phyloP scores from a whole-genome alignment of 2,888 invertebrate species.

The Parascotia fuliginaria region DNA sequence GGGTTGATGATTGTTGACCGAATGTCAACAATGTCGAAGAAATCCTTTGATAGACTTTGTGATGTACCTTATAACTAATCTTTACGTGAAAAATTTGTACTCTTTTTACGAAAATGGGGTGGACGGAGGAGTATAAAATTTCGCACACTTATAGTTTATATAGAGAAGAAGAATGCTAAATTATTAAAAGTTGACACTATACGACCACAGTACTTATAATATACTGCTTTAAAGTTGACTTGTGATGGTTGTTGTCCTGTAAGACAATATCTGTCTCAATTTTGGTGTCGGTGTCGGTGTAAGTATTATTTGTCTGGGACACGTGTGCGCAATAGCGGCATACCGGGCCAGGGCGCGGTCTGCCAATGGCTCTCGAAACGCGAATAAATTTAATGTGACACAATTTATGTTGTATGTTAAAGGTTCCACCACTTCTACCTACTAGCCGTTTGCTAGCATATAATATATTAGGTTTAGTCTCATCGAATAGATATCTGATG shows the following conservation, averaged over 20 bases:
- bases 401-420: conserved; percentile 39
- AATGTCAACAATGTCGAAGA: too few relatives aligned
- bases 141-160: too few relatives aligned
- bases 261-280: conserved; percentile 36
- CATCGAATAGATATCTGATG: background rate
- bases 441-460: too few relatives aligned
- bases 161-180: too few relatives aligned
- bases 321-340: conserved; percentile 74
- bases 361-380: conserved; percentile 61
- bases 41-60: background rate
- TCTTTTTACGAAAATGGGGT: too few relatives aligned
- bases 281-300: conserved; percentile 35
- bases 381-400: conserved; percentile 60
- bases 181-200: too few relatives aligned
- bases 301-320: conserved; percentile 55
- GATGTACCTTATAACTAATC: too few relatives aligned
- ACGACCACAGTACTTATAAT: too few relatives aligned
- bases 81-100: too few relatives aligned
- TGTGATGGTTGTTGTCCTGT: conserved; percentile 37
- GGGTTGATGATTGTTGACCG: too few relatives aligned
- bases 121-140: too few relatives aligned
- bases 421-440: conserved; percentile 29
- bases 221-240: conserved; percentile 1
- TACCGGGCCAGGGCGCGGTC: conserved; percentile 74
- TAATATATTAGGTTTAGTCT: too few relatives aligned